These are phyloP conservation scores for Rhinoraja longicauda DNA, from an alignment of 2,797 vertebrate species.

Conservation along the genomic window DNA sequence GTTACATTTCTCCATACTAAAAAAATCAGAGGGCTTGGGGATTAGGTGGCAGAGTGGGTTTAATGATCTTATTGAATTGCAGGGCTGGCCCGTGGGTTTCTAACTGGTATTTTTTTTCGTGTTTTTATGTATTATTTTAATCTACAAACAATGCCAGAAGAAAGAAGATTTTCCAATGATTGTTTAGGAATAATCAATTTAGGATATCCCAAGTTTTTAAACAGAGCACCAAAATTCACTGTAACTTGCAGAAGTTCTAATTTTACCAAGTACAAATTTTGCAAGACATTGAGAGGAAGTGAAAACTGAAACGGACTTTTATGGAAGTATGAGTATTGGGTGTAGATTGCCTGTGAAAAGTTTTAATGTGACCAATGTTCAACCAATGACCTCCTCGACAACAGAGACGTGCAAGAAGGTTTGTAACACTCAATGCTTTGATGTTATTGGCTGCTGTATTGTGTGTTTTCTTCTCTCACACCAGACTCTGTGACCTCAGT, in stretches of 20 bases:
- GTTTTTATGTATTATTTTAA: not conserved
- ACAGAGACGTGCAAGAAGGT: not conserved
- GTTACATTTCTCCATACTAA: too few species aligned
- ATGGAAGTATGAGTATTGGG: not conserved
- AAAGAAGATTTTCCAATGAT: not conserved
- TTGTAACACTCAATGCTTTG: not conserved
- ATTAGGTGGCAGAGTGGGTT: too few species aligned
- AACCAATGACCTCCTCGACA: not conserved
- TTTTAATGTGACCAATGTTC: not conserved
- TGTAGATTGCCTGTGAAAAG: not conserved
- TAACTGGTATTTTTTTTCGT: too few species aligned
- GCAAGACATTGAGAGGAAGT: not conserved
- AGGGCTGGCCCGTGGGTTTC: too few species aligned
- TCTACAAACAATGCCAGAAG: not conserved
- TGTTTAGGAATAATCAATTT: not conserved
- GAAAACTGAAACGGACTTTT: not conserved
- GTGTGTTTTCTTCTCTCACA: not conserved
- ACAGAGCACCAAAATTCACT: not conserved
- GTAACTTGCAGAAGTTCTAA: not conserved
- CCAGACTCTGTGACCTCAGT: not conserved
- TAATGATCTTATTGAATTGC: too few species aligned
- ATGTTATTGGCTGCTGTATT: not conserved
- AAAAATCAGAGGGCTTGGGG: too few species aligned
- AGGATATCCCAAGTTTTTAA: not conserved
- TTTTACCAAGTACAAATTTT: not conserved